Percentiles rank a stretch among this genome's conserved stretches.
Evolutionary conservation across 2,888 invertebrate species (phyloP).

Genomic region (Apodemia mormo): DNA sequence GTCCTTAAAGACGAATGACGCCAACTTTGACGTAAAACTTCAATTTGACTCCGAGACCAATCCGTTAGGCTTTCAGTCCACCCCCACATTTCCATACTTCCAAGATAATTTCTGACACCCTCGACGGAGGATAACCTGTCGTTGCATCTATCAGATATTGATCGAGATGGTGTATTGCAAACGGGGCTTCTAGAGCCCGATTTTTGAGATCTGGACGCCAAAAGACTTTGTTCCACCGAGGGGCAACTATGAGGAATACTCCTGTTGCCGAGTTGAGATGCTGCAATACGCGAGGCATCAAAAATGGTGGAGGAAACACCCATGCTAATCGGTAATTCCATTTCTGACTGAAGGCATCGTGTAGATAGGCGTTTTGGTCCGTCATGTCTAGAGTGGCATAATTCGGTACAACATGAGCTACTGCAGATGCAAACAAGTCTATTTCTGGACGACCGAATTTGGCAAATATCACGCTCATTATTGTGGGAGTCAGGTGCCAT

Average conservation of each 20-base stretch:
- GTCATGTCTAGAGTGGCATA: no score
- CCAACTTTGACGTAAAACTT: constrained; percentile 12
- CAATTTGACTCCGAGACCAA: background rate
- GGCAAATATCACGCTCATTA: no score
- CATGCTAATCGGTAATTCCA: no score
- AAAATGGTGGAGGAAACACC: no score
- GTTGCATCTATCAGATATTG: constrained; percentile 26
- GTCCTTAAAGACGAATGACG: constrained; percentile 3
- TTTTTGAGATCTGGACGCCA: constrained; percentile 40
- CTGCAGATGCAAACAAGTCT: no score
- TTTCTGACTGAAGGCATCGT: no score
- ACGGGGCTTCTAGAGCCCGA: constrained; percentile 25
- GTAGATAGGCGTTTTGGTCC: no score
- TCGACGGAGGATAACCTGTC: constrained; percentile 30
- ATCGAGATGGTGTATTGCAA: constrained; percentile 24
- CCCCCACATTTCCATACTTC: constrained; percentile 31
- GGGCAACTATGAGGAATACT: constrained; percentile 28
- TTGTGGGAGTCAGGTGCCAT: no score
- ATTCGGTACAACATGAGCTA: no score
- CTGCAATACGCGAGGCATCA: no score
- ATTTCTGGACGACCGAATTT: no score
- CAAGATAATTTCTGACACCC: constrained; percentile 26
- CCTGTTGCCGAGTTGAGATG: constrained; percentile 31
- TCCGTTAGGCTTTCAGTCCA: constrained; percentile 9
- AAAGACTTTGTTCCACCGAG: constrained; percentile 41